Conservation (phyloP, 2,888 invertebrate genomes). For the Clivina fossor region DNA sequence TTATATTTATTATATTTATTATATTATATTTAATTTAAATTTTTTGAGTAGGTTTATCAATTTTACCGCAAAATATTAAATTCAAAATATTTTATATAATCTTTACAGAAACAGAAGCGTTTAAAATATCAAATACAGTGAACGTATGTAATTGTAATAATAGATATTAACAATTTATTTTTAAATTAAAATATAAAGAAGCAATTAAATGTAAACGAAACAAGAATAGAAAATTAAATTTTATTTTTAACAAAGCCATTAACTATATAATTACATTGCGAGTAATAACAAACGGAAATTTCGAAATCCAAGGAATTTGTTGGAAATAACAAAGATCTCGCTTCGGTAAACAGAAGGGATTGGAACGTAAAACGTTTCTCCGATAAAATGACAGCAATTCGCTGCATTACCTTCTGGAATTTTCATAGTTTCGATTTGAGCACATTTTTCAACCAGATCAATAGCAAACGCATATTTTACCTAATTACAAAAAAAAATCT, state of each 20-base stretch:
- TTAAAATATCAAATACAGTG: constrained; percentile 6
- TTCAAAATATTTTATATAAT: not conserved
- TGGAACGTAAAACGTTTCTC: constrained; percentile 10
- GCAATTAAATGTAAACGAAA: too few relatives aligned
- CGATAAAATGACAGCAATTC: constrained; percentile 22
- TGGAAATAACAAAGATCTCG: constrained; percentile 20
- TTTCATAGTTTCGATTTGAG: constrained; percentile 14
- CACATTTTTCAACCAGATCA: too few relatives aligned
- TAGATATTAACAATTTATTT: too few relatives aligned
- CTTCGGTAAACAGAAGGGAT: constrained; percentile 19
- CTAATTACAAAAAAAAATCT: too few relatives aligned
- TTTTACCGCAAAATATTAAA: constrained; percentile 1
- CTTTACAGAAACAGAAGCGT: not conserved
- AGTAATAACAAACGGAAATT: constrained; percentile 24
- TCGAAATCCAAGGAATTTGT: constrained; percentile 17
- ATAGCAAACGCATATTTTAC: too few relatives aligned
- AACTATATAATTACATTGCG: constrained; percentile 16
- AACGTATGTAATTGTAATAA: too few relatives aligned
- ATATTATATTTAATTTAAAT: too few relatives aligned
- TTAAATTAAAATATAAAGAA: too few relatives aligned
- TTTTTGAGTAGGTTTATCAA: too few relatives aligned
- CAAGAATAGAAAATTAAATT: too few relatives aligned
- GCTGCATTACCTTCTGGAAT: constrained; percentile 18
- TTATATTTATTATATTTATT: too few relatives aligned
- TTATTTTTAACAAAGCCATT: too few relatives aligned